Base-by-base conservation (phyloP, 2,113 vertebrate genomes). In the Hiodon alosoides region DNA sequence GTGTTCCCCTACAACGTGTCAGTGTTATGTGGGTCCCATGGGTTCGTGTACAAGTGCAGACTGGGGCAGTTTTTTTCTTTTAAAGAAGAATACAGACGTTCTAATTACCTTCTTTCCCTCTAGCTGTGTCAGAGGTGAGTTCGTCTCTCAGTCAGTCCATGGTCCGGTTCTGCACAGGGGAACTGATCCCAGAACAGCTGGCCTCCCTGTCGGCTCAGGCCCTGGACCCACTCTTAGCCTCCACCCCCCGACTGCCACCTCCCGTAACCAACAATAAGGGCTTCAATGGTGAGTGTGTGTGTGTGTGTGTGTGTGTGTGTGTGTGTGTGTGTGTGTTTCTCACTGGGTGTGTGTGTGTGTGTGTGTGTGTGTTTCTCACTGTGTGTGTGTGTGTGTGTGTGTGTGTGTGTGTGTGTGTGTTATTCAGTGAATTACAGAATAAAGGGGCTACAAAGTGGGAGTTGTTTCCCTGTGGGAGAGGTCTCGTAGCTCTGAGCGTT, bases 271-370 rank as follows among this genome's bases (percentile, higher is more conserved):
- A 85, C 0, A 70, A 10, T 65, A 93, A 93, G 58, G 89, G 87
- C 47, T 93, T 96, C 80, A 92, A 94, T 0, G 93, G 94, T 95
- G 81, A 90, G 84, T 77, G n/a, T 77, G 71, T 73, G 48, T 60
- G 17, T 67, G 53, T 65, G 31, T 31, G 31, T 31, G 31, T 31
- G 31, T 31, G 31, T 31, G 0, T 31, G 31, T 31, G 31, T 31
- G 31, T 31, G 31, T 31, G 31, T 31, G 0, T 31, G 31, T 31
- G 31, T 31, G 31, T 31, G 31, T 31, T n/a, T n/a, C n/a, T n/a
- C n/a, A n/a, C n/a, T n/a, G n/a, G n/a, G n/a, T n/a, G n/a, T n/a
- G n/a, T n/a, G 73, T 57, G 51, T 74, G 61, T 74, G 64, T 75
- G 62, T 74, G 51, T 74, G 78, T 79, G n/a, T 68, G 71, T 67